A percentile compares a stretch with the other conserved stretches of the same genome.
Conservation (phyloP, 2,113 vertebrate genomes). For the Lepus americanus region DNA sequence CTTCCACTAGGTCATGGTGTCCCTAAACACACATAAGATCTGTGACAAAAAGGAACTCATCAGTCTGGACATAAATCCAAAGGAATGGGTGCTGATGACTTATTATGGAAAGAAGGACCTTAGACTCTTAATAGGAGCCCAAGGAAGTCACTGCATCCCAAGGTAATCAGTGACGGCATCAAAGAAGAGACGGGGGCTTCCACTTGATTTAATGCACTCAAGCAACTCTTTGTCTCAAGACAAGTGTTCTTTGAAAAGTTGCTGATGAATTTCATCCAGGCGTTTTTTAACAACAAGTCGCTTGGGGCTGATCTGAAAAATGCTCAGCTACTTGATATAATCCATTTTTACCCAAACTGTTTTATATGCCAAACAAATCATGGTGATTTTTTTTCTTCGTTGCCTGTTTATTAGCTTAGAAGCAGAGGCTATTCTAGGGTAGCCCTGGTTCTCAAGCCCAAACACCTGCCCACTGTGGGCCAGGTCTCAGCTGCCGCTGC, state of each 20-base stretch:
- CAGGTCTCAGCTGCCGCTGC: not conserved
- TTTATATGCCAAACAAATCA: slow-evolving; percentile 69
- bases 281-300: slow-evolving; percentile 76
- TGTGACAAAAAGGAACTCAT: not conserved
- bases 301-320: slow-evolving; percentile 71
- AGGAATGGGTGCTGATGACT: not conserved
- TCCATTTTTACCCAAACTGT: slow-evolving; percentile 69
- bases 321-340: slow-evolving; percentile 56
- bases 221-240: slow-evolving; percentile 53
- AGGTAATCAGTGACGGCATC: not conserved
- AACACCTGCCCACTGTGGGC: slow-evolving; percentile 12
- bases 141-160: not conserved
- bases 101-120: not conserved
- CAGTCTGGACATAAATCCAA: slow-evolving; percentile 15
- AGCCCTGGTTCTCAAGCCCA: not conserved
- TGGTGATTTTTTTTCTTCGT: not conserved
- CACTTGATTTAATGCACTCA: slow-evolving; percentile 55
- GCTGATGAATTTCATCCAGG: slow-evolving; percentile 60
- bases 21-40: not conserved
- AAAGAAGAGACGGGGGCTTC: not conserved
- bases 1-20: not conserved
- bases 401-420: slow-evolving; percentile 48
- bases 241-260: slow-evolving; percentile 66
- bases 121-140: not conserved
- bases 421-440: slow-evolving; percentile 30